Evolutionary conservation across 2,797 vertebrate genomes (phyloP).

Genomic region (Gephyroberyx darwinii): DNA sequence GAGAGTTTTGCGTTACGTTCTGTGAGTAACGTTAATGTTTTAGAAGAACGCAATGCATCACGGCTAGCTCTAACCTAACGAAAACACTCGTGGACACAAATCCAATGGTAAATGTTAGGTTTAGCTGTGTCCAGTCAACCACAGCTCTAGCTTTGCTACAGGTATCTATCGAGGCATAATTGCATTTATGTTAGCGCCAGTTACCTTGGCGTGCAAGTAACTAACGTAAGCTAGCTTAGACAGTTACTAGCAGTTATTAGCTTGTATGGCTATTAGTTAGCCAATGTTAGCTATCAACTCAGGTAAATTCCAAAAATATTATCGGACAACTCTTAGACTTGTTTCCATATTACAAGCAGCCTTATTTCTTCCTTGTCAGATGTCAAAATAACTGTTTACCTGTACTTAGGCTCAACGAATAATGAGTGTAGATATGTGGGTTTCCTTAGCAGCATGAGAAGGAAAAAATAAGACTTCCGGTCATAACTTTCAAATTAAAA

Average conservation of each 20-base stretch:
- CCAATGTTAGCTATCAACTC: background rate
- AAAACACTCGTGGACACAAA: background rate
- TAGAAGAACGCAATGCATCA: too few species aligned
- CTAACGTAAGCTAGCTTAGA: constrained; percentile 52
- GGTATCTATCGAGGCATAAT: background rate
- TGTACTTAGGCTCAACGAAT: constrained; percentile 15
- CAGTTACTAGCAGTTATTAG: constrained; percentile 32
- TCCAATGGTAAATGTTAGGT: accelerated
- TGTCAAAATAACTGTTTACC: constrained; percentile 48
- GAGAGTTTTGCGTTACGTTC: too few species aligned
- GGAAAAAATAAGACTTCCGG: constrained; percentile 61
- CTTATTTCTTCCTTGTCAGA: accelerated
- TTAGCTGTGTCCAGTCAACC: background rate
- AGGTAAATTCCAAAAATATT: background rate
- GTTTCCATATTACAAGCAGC: background rate
- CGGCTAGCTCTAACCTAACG: too few species aligned
- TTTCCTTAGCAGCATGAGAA: constrained; percentile 62
- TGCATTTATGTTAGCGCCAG: background rate
- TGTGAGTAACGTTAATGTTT: too few species aligned
- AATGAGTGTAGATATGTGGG: constrained; percentile 15
- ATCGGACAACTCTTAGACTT: accelerated
- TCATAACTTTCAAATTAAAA: constrained; percentile 54
- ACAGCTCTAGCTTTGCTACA: constrained; percentile 22
- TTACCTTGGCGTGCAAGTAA: constrained; percentile 20
- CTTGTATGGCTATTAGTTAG: constrained; percentile 7